Evolutionary conservation across 2,888 invertebrate species (phyloP).

Genomic region (Coelopa pilipes): DNA sequence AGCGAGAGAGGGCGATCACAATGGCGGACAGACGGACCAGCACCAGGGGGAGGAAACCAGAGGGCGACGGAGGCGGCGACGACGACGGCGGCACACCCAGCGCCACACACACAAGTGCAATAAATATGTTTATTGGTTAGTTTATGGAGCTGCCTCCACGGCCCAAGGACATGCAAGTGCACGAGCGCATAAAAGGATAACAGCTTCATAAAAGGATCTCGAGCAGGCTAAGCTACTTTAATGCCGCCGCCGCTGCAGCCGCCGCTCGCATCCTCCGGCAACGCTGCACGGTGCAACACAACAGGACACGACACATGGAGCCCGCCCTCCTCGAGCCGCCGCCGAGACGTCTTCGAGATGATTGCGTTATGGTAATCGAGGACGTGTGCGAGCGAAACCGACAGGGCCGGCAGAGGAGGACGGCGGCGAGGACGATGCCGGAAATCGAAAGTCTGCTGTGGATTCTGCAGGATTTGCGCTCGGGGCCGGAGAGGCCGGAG

Average conservation of each 20-base stretch:
- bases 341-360: constrained; percentile 14
- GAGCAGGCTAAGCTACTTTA: constrained; percentile 33
- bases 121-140: constrained; percentile 62
- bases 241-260: not conserved
- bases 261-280: constrained; percentile 23
- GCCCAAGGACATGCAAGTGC: not conserved
- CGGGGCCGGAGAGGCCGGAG: not conserved
- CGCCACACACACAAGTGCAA: constrained; percentile 42
- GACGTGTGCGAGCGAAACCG: no score
- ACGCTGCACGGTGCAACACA: not conserved
- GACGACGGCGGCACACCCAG: not conserved
- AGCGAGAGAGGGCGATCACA: no score
- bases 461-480: constrained; percentile 1
- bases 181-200: constrained; percentile 34
- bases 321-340: no score
- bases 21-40: no score
- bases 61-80: no score
- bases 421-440: constrained; percentile 18
- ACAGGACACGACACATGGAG: no score
- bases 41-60: no score
- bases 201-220: constrained; percentile 33
- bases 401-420: constrained; percentile 6
- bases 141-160: constrained; percentile 49
- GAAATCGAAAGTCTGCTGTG: constrained; percentile 34
- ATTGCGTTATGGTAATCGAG: constrained; percentile 33